phyloP scores from a whole-genome alignment of 53 echinoderm and acorn worm species.

The Astropecten irregularis region DNA sequence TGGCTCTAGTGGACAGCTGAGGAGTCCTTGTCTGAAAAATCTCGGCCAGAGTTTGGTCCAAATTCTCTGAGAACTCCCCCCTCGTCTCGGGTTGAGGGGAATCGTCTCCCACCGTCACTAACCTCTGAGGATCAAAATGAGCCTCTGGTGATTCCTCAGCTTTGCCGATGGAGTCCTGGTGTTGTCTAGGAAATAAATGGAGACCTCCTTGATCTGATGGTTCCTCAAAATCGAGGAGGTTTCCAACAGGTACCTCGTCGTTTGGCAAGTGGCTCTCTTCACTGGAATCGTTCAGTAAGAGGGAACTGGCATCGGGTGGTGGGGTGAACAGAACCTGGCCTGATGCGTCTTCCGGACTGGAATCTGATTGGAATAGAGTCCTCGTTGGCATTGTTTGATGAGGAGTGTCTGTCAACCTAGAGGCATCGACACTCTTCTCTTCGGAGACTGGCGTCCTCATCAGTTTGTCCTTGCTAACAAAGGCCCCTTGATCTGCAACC shows the following conservation, averaged over 20 bases:
- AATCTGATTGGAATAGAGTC: slow-evolving; percentile 30
- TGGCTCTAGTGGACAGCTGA: slow-evolving; percentile 60
- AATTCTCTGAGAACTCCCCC: slow-evolving; percentile 29
- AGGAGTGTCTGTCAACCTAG: not conserved
- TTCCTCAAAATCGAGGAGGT: slow-evolving; percentile 17
- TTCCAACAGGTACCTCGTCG: not conserved
- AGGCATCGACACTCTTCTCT: not conserved
- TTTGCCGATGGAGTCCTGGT: not conserved
- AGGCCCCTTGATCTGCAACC: slow-evolving; percentile 75
- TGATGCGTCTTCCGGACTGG: not conserved
- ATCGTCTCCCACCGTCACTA: not conserved
- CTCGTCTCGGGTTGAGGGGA: not conserved
- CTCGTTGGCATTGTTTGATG: slow-evolving; percentile 10
- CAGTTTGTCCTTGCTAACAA: slow-evolving; percentile 83
- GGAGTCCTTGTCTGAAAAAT: slow-evolving; percentile 79
- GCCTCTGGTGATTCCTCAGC: not conserved
- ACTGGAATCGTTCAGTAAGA: not conserved
- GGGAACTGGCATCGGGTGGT: not conserved
- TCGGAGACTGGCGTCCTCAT: slow-evolving; percentile 65
- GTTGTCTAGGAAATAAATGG: not conserved
- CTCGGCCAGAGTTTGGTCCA: slow-evolving; percentile 70
- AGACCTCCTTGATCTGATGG: not conserved
- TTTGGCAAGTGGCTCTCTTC: not conserved
- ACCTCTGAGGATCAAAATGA: not conserved
- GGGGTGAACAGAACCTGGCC: not conserved